phyloP scores from a whole-genome alignment of 2,113 vertebrate species.

The Mugil cephalus region DNA sequence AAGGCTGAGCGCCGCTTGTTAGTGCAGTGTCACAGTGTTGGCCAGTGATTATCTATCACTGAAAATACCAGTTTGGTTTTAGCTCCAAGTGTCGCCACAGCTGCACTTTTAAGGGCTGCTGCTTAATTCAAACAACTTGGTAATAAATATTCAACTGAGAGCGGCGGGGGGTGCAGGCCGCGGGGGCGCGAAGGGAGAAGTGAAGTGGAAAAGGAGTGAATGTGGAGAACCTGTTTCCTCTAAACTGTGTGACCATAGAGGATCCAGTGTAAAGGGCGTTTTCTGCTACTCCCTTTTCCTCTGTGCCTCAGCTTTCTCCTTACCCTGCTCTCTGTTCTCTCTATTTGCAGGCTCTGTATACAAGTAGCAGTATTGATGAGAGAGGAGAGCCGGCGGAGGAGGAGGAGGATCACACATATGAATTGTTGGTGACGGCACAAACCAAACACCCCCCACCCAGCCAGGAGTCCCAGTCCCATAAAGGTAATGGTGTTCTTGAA shows the following conservation, averaged over 20 bases:
- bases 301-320: neutral
- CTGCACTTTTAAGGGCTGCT: slow-evolving; percentile 13
- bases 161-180: neutral
- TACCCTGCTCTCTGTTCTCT: neutral
- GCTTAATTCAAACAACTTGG: slow-evolving; percentile 42
- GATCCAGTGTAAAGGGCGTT: neutral
- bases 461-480: slow-evolving; percentile 55
- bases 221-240: slow-evolving; percentile 10
- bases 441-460: slow-evolving; percentile 86
- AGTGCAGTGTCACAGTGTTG: neutral
- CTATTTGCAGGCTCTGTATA: slow-evolving; percentile 81
- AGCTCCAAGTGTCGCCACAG: neutral
- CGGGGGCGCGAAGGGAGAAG: slow-evolving; percentile 1
- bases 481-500: slow-evolving; percentile 48
- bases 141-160: slow-evolving; percentile 57
- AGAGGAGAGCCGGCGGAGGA: slow-evolving; percentile 83
- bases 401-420: slow-evolving; percentile 94
- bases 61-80: neutral
- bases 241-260: slow-evolving; percentile 2
- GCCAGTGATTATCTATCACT: slow-evolving; percentile 9
- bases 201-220: slow-evolving; percentile 17
- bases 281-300: neutral
- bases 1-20: neutral
- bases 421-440: slow-evolving; percentile 91
- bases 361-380: slow-evolving; percentile 85